Percentiles rank a stretch among this genome's conserved stretches.
Conservation (phyloP, 1,140 invertebrate species). For the Pachypsylla venusta region DNA sequence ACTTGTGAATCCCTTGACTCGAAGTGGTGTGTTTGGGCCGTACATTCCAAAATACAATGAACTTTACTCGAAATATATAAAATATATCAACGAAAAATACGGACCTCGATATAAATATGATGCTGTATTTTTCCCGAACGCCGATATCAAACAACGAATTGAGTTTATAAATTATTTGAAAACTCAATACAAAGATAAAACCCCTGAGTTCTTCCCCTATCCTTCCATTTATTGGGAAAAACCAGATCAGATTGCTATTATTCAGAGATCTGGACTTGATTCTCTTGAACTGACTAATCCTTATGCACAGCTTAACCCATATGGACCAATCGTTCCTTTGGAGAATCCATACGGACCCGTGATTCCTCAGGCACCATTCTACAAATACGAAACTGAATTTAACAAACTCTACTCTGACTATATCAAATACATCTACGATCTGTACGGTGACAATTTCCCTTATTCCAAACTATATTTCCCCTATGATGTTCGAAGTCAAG, state of each 20-base stretch:
- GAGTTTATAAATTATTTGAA: background rate
- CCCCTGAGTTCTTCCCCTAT: conserved; percentile 6
- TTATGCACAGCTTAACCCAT: background rate
- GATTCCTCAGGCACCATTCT: background rate
- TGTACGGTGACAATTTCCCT: background rate
- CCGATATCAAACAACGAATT: background rate
- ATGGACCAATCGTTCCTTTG: too few species aligned
- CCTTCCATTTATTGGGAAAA: background rate
- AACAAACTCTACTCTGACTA: background rate
- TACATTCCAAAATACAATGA: conserved; percentile 9
- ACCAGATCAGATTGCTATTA: background rate
- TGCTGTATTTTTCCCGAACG: background rate
- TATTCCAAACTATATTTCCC: conserved; percentile 3
- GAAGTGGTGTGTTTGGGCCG: background rate
- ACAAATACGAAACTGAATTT: background rate
- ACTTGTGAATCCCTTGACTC: background rate
- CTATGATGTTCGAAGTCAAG: background rate
- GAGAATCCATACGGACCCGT: background rate
- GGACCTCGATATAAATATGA: background rate
- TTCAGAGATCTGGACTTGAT: too few species aligned
- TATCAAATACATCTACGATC: background rate
- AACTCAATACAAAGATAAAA: background rate
- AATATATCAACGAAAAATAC: conserved; percentile 6
- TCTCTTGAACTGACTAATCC: background rate
- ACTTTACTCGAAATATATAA: background rate